phyloP scores from a whole-genome alignment of 2,113 vertebrate species.

The Atractosteus spatula region DNA sequence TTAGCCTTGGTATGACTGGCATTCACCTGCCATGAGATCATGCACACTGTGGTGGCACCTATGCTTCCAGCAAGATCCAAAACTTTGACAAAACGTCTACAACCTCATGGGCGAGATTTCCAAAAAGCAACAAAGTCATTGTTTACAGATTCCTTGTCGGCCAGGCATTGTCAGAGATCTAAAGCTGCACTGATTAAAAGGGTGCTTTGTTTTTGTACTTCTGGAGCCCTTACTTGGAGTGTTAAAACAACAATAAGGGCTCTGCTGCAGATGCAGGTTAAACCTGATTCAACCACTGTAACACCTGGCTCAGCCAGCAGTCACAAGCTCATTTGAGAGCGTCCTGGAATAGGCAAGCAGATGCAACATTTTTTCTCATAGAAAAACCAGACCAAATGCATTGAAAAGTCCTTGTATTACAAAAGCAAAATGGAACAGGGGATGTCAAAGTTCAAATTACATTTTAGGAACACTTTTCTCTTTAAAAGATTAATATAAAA shows the following conservation, averaged over 20 bases:
- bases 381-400: too few relatives aligned
- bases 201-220: not conserved
- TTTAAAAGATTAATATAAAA: too few relatives aligned
- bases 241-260: not conserved
- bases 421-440: too few relatives aligned
- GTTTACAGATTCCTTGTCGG: not conserved
- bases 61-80: not conserved
- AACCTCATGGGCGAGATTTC: not conserved
- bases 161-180: not conserved
- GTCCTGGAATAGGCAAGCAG: too few relatives aligned
- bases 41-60: not conserved
- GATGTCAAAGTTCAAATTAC: too few relatives aligned
- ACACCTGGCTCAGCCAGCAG: not conserved
- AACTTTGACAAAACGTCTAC: too few relatives aligned
- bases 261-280: not conserved
- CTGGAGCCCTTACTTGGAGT: not conserved
- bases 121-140: not conserved
- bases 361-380: too few relatives aligned
- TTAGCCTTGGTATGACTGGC: not conserved
- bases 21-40: not conserved
- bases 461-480: too few relatives aligned
- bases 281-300: not conserved
- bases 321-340: too few relatives aligned
- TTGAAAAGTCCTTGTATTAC: too few relatives aligned
- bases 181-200: constrained; percentile 1